Percentiles rank a stretch among this genome's conserved stretches.
phyloP scores from a whole-genome alignment of 2,113 vertebrate species.

The Ictidomys tridecemlineatus region DNA sequence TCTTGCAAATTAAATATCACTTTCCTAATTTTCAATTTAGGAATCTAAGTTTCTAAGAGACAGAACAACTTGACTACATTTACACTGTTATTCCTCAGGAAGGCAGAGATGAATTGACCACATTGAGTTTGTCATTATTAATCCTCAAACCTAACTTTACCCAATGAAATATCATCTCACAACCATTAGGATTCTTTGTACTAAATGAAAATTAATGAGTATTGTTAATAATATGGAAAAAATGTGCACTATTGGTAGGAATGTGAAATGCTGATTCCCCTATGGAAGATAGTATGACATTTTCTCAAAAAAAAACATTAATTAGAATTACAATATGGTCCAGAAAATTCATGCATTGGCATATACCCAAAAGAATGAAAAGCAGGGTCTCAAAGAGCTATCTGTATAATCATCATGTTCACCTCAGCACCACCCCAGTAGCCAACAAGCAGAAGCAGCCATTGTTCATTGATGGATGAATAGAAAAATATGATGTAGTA shows the following conservation, averaged over 20 bases:
- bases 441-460: not conserved
- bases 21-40: not conserved
- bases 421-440: not conserved
- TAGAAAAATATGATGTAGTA: not conserved
- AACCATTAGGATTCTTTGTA: not conserved
- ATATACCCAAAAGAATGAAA: not conserved
- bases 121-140: not conserved
- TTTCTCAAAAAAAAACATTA: not conserved
- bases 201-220: too few relatives aligned
- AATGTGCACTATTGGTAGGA: not conserved
- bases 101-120: not conserved
- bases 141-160: not conserved
- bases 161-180: not conserved
- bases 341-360: not conserved
- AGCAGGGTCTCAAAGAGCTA: not conserved
- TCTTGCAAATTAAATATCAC: not conserved
- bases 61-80: not conserved
- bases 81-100: not conserved
- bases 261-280: not conserved
- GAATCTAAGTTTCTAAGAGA: not conserved
- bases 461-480: not conserved
- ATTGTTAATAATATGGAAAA: not conserved
- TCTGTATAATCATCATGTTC: not conserved
- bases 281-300: not conserved
- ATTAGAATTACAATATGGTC: not conserved